Evolutionary conservation across 2,113 vertebrate species (phyloP).

Genomic region (Etheostoma spectabile): DNA sequence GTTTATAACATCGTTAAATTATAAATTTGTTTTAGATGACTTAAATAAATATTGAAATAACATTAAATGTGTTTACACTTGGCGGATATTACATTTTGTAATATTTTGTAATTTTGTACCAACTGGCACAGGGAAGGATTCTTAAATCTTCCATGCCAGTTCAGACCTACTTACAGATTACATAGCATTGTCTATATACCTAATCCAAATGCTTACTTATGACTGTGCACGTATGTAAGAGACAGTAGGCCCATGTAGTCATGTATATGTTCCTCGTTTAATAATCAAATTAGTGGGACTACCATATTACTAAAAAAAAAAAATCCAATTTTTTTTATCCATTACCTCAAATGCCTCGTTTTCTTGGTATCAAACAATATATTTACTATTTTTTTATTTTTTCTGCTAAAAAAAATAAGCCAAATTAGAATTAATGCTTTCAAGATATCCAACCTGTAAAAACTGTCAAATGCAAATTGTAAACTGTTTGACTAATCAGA

Average conservation of each 20-base stretch:
- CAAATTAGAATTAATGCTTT: background rate
- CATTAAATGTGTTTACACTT: background rate
- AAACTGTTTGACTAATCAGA: background rate
- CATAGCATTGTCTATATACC: background rate
- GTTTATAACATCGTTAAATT: conserved; percentile 13
- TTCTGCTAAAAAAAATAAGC: no score
- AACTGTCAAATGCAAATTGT: no score
- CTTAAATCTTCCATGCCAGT: background rate
- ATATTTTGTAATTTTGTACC: no score
- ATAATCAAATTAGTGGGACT: background rate
- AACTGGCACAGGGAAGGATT: background rate
- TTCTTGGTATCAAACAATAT: conserved; percentile 2
- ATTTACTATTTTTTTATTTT: no score
- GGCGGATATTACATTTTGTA: background rate
- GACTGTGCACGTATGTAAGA: background rate
- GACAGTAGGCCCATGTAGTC: background rate
- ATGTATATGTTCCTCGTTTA: background rate
- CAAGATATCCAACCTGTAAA: background rate
- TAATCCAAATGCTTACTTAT: background rate
- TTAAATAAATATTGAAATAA: conserved; percentile 25
- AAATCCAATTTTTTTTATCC: no score
- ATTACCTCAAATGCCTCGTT: background rate
- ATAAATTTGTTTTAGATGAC: background rate
- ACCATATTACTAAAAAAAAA: background rate
- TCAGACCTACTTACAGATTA: background rate